Evolutionary conservation across 2,888 invertebrate genomes (phyloP), one percentile per base, ranked within the genome.

Genomic region (Sinhomidia bicolor): DNA sequence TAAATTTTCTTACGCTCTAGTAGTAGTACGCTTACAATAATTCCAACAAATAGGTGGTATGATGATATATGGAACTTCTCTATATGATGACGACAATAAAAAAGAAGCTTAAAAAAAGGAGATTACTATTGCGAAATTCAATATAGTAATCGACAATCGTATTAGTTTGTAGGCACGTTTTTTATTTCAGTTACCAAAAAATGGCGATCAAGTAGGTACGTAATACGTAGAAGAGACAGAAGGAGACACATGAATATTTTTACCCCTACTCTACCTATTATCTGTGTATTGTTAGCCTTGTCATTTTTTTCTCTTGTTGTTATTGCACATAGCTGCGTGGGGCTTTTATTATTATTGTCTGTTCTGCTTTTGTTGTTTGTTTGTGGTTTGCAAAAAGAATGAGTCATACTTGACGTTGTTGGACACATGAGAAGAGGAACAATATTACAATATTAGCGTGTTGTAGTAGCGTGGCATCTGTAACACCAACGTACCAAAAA

Each of bases 381-480:
- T 60, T 62, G 60, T 41, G 78, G 29, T 80, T 81, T 62, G 81
- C 62, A 62, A 81, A 76, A n/a, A 62, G 23, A 65, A 65, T 78
- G 78, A 78, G 36, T 79, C 79, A 79, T 79, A 41, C 57, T 41
- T 60, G 29, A 14, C 20, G 1, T 17, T 81, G 81, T n/a, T 81
- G 81, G 81, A 81, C 81, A 65, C 32, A 32, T 23, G 20, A 44
- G 62, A 3, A 44, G 47, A 41, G 23, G 7, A 6, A 10, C 32
- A 41, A 41, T 36, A 12, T 1, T 62, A 7, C n/a, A n/a, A n/a
- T n/a, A n/a, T n/a, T n/a, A n/a, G n/a, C n/a, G n/a, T n/a, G n/a
- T n/a, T n/a, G n/a, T n/a, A n/a, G n/a, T n/a, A n/a, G n/a, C n/a
- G n/a, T n/a, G n/a, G n/a, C n/a, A 71, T 9, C 41, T 20, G 41